Base-by-base conservation (phyloP, 2,797 vertebrate genomes). In the Florisuga fusca region DNA sequence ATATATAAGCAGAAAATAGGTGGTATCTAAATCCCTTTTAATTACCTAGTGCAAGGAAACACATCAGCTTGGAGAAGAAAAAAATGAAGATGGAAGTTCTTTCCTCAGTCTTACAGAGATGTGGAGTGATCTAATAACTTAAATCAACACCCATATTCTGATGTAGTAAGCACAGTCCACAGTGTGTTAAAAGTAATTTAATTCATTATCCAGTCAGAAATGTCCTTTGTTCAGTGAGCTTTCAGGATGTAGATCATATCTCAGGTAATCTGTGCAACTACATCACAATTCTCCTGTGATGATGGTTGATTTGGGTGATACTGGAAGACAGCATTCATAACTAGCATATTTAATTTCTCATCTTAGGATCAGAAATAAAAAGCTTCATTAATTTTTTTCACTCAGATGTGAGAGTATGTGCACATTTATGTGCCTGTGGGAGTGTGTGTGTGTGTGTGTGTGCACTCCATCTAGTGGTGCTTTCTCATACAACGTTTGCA, bases 401-500 rank as follows among this genome's bases (percentile, higher is more conserved):
- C 67, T 29, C 36, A 2, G 31, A 59, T 4, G 17, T 5, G 25
- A 9, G 36, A 11, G 10, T 5, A 15, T 10, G 53, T 14, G 53
- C 12, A 4, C 12, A 6, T 59, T 3, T 38, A 20, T 11, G 55
- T 8, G 9, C 0, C 0, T 33, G 10, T 27, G 55, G 38, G 3
- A 9, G 29, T 14, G 48, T 21, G 46, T 46, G 9, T 26, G 48
- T 20, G 45, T 46, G 18, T 3, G 38, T 26, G 20, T 26, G 5
- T 61, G 66, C 38, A 21, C 58, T 77, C 95, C 93, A 85, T 89
- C 94, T 91, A 84, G 93, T 79, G 68, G 94, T 87, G 51, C 31
- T 45, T 73, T 71, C 61, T 84, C 59, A 48, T 89, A 57, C 38
- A 58, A 12, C 6, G 3, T 46, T 64, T 20, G 43, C 3, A 8